A percentile compares a stretch with the other conserved stretches of the same genome.
These are phyloP conservation scores for Chrysemys picta DNA, from an alignment of 2,113 vertebrate genomes.

Conservation along the genomic window DNA sequence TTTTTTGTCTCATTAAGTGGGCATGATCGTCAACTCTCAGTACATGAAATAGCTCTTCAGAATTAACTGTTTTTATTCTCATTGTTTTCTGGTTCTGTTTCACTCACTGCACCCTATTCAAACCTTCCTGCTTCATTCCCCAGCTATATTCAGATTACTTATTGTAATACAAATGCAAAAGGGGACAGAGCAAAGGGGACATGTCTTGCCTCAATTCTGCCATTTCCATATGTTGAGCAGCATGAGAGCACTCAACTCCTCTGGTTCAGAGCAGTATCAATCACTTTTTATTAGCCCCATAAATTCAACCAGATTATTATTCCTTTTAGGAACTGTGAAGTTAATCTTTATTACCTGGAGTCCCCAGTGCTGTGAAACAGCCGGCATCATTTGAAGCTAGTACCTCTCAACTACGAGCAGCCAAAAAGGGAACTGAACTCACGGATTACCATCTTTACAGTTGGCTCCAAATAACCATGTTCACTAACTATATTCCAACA, in stretches of 20 bases:
- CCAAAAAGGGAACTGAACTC: background rate
- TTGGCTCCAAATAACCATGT: background rate
- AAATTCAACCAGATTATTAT: background rate
- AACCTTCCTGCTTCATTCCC: background rate
- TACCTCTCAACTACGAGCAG: background rate
- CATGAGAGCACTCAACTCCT: no score
- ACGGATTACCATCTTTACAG: background rate
- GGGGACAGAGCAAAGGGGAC: background rate
- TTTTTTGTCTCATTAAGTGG: background rate
- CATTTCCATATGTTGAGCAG: background rate
- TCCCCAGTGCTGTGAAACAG: background rate
- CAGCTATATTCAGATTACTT: background rate
- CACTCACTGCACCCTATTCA: background rate
- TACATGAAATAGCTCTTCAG: background rate
- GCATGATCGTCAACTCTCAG: background rate
- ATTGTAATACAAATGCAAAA: background rate
- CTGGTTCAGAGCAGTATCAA: background rate
- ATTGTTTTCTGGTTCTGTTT: background rate
- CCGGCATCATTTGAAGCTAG: background rate
- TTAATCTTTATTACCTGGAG: background rate
- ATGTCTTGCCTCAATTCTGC: background rate
- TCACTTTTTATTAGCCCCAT: background rate
- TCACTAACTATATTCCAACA: background rate
- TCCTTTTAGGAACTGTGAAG: background rate
- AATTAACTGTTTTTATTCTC: background rate